Evolutionary conservation across 2,888 invertebrate genomes (phyloP), one percentile per base, ranked within the genome.

Genomic region (Aphidoletes aphidimyza): DNA sequence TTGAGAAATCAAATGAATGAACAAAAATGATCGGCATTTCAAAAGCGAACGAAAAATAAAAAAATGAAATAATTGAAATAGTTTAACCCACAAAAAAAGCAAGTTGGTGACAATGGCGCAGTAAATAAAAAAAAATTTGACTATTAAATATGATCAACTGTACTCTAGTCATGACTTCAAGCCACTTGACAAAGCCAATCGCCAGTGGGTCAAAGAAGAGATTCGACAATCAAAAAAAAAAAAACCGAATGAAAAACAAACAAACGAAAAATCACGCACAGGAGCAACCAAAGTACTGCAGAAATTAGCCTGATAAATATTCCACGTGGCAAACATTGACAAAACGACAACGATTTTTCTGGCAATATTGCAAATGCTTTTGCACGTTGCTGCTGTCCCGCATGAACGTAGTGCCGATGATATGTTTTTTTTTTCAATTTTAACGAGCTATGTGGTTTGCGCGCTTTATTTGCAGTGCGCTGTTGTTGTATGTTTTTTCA

Each of bases 271-370:
- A 34, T 0, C 34, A 14, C 3, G 17, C 30, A 6, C 6, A 47
- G 17, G 39, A 39, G 11, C 39, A 11, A 39, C 5, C 39, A 39
- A 39, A 39, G 11, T 22, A 22, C n/a, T n/a, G n/a, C n/a, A 42
- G 14, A 26, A 69, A 30, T 69, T 69, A 69, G 30, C 69, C 69
- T 34, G 30, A 69, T 69, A 69, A 69, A 69, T 69, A 69, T 69
- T 69, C 69, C 69, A 69, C 69, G 69, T 30, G 26, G 69, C 69
- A 30, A 69, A 69, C 26, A 69, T 69, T 69, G 26, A 69, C 69
- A 69, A 30, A 69, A 69, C 54, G 26, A 54, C 22, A 26, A 54
- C 26, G 5, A 26, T 22, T 54, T 26, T 54, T 54, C 2, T 19
- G 6, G 22, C 9, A 47, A 54, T 1, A 22, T 8, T 54, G 22